These are phyloP conservation scores for Epizoanthus ramosus DNA, from an alignment of 92 coral and sea anemone genomes.

Conservation along the genomic window DNA sequence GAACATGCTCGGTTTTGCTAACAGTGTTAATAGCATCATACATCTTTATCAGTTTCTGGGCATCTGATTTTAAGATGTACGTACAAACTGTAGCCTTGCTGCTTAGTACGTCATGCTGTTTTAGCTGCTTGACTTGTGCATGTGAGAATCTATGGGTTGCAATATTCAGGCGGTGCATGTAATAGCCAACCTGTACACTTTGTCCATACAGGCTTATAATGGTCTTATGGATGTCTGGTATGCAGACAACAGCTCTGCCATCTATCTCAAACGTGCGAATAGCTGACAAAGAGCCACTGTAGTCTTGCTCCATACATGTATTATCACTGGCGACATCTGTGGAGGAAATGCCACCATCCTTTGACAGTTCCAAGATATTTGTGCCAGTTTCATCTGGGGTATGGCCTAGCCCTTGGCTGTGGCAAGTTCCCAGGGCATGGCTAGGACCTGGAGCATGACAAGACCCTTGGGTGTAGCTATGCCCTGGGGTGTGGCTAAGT, in stretches of 20 bases:
- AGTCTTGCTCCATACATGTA: not conserved
- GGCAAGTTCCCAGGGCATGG: not conserved
- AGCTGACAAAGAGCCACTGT: constrained; percentile 5
- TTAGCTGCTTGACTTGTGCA: constrained; percentile 66
- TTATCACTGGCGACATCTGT: not conserved
- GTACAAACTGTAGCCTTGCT: constrained; percentile 84
- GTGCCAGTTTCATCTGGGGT: not conserved
- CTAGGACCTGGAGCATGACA: not conserved
- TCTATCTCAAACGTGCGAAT: constrained; percentile 74
- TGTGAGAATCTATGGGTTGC: constrained; percentile 73
- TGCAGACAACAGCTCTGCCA: constrained; percentile 71
- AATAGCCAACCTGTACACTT: constrained; percentile 82
- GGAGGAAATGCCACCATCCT: not conserved
- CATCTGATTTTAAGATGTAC: constrained; percentile 77
- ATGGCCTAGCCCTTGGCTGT: not conserved
- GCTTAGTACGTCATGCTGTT: constrained; percentile 72
- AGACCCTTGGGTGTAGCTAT: not conserved
- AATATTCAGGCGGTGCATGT: constrained; percentile 73
- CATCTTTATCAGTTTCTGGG: constrained; percentile 77
- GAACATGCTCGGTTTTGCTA: constrained; percentile 54
- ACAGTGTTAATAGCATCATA: constrained; percentile 52
- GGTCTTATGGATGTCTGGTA: constrained; percentile 81
- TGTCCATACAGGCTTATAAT: constrained; percentile 79
- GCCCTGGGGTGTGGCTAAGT: not conserved
- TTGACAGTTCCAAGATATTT: not conserved